Conservation (phyloP, 2,888 invertebrate species). For the Pharmacophagus antenor region DNA sequence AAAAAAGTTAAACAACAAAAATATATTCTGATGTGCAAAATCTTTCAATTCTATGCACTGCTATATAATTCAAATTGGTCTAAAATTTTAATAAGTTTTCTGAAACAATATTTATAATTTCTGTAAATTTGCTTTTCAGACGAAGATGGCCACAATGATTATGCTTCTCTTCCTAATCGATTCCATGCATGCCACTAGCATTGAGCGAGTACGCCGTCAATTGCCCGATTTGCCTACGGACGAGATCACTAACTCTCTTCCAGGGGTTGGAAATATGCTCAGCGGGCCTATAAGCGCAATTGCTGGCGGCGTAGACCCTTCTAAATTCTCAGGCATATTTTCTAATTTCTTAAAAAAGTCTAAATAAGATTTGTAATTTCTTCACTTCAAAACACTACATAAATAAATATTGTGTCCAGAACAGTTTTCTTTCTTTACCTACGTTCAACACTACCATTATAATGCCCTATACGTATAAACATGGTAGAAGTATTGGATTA, state of each 20-base stretch:
- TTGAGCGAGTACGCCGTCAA: conserved; percentile 11
- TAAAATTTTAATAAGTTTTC: background rate
- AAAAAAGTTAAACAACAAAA: too few species aligned
- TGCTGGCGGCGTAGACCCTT: conserved; percentile 3
- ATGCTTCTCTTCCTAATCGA: conserved; percentile 20
- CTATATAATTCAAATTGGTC: too few species aligned
- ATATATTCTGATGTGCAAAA: too few species aligned
- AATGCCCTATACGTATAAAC: too few species aligned
- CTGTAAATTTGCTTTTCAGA: conserved; percentile 11
- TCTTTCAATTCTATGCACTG: too few species aligned
- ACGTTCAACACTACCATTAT: too few species aligned
- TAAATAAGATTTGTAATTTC: background rate
- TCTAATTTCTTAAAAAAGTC: conserved; percentile 9
- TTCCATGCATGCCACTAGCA: background rate
- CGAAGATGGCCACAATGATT: background rate
- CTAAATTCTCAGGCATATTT: background rate
- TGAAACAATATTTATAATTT: background rate
- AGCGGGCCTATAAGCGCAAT: background rate
- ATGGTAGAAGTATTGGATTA: too few species aligned
- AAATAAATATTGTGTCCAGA: background rate
- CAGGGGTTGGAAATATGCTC: background rate
- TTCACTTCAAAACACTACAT: background rate
- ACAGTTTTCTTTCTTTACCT: background rate
- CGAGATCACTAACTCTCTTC: background rate
- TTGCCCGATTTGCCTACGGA: background rate